Percentiles rank a stretch among this genome's conserved stretches.
Conservation (phyloP, 2,797 vertebrate genomes). For the Acanthornis magna region DNA sequence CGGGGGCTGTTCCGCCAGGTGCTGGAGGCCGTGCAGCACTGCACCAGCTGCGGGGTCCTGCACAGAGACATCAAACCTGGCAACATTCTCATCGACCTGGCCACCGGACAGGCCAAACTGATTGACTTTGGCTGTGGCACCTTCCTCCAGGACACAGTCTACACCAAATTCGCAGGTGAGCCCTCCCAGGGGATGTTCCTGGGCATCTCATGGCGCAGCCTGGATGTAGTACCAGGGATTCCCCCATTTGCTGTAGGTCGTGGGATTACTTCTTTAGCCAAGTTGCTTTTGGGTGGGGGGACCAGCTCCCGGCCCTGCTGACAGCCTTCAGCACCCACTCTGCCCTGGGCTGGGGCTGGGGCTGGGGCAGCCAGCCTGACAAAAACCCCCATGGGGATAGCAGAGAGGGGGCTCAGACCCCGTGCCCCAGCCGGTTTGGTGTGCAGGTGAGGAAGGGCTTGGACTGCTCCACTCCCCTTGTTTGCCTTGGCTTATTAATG, state of each 20-base stretch:
- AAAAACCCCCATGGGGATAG: background rate
- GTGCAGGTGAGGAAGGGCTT: background rate
- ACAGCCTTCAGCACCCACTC: background rate
- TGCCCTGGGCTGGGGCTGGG: background rate
- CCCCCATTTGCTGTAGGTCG: background rate
- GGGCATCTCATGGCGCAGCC: background rate
- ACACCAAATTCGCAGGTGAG: too few relatives aligned
- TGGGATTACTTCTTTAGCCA: background rate
- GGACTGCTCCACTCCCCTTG: background rate
- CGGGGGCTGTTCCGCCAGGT: too few relatives aligned
- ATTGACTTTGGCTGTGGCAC: too few relatives aligned
- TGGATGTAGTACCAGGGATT: background rate
- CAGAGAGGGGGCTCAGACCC: background rate
- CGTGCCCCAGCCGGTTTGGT: too few relatives aligned
- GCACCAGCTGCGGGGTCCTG: too few relatives aligned
- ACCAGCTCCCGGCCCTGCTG: background rate
- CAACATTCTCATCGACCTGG: too few relatives aligned
- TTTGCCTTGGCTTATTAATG: background rate
- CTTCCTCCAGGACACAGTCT: too few relatives aligned
- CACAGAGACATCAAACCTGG: too few relatives aligned
- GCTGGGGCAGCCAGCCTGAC: background rate
- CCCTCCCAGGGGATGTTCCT: background rate
- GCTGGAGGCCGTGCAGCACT: too few relatives aligned
- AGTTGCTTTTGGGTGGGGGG: background rate
- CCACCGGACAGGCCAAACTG: too few relatives aligned